These are phyloP conservation scores for Eilema caniola DNA, from an alignment of 2,888 invertebrate genomes.

Conservation along the genomic window DNA sequence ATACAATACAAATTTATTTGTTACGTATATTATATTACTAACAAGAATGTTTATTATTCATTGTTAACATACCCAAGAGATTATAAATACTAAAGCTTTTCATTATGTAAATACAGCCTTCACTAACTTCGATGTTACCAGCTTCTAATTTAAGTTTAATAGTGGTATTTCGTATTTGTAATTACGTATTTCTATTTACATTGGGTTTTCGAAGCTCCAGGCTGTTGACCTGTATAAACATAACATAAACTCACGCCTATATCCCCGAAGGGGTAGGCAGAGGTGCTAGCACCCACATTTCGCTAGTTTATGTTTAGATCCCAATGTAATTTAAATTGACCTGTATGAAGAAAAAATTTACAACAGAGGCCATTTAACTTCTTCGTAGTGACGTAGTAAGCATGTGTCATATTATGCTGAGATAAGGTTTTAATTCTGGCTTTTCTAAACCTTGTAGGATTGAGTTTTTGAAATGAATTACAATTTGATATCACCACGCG, in stretches of 20 bases:
- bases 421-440: neutral
- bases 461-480: no score
- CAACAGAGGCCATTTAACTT: conserved; percentile 16
- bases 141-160: conserved; percentile 11
- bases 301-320: no score
- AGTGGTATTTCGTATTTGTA: neutral
- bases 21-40: neutral
- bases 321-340: no score
- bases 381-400: neutral
- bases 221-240: conserved; percentile 27
- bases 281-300: no score
- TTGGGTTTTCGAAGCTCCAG: conserved; percentile 24
- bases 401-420: neutral
- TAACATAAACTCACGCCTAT: no score
- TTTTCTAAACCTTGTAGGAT: neutral
- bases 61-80: neutral
- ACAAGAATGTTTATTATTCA: conserved; percentile 1
- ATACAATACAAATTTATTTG: neutral
- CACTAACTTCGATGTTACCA: neutral
- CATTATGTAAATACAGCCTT: conserved; percentile 4
- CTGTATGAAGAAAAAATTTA: conserved; percentile 29
- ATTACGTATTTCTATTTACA: conserved; percentile 41
- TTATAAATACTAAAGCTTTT: neutral
- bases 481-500: no score
- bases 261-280: no score